Base-by-base conservation (phyloP, 2,888 invertebrate genomes). In the Tethea ocularis region DNA sequence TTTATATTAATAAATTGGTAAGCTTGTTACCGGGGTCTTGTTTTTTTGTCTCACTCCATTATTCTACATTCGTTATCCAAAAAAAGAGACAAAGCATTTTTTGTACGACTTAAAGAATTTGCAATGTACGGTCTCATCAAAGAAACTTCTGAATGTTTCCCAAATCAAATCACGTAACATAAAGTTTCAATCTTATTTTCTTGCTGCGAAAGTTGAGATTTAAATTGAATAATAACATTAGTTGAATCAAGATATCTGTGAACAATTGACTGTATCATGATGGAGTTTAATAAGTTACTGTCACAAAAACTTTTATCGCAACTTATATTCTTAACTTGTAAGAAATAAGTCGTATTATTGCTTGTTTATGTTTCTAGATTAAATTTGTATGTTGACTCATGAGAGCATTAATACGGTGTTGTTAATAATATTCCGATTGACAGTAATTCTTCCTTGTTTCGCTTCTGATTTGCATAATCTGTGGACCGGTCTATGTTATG, bases 391-490 rank as follows among this genome's bases (percentile, higher is more conserved):
- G 68, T 75, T 71, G 71, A 74, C 68, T 71, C 78, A 77, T 74
- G 74, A 74, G 71, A 75, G 74, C 71, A 72, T 72, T 71, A 75
- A 72, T 71, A 67, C 68, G 72, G 74, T 74, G 74, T 82, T 72
- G 78, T 72, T 81, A 80, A 80, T 83, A 82, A 75, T 76, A 74
- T 78, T 72, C 69, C 74, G 82, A 82, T 81, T 85, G 87, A 86
- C 86, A 82, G 78, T 86, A 82, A 86, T 80, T 82, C 85, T 79
- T 78, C 75, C 77, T 80, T 75, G 78, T 82, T 79, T 75, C 67
- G 81, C 83, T 82, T 80, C 82, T 80, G 75, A 87, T 87, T 87
- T 82, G 77, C 85, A 87, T 88, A 87, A 87, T 84, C 86, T 77
- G 64, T 72, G 68, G 72, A 74, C 78, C 74, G 71, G 70, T 77